A percentile compares a stretch with the other conserved stretches of the same genome.
Conservation (phyloP, 2,888 invertebrate species). For the Nyleta sp. region DNA sequence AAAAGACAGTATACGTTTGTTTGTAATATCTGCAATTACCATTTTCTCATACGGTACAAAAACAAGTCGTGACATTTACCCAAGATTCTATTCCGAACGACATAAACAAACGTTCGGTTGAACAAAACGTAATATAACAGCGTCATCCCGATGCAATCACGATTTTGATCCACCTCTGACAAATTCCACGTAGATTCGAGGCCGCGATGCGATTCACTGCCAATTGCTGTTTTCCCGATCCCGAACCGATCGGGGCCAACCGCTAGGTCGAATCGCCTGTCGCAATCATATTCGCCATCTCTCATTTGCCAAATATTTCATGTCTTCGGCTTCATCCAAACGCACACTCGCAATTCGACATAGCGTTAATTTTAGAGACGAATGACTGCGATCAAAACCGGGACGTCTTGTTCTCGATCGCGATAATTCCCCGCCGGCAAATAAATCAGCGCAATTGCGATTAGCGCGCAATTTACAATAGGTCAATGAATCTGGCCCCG, state of each 20-base stretch:
- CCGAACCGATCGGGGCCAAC: conserved; percentile 76
- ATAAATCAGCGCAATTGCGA: conserved; percentile 45
- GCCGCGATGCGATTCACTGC: conserved; percentile 59
- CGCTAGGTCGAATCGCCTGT: conserved; percentile 59
- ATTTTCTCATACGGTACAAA: too few relatives aligned
- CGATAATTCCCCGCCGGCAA: conserved; percentile 12
- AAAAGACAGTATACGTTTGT: too few relatives aligned
- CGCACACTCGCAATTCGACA: conserved; percentile 16
- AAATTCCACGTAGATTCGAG: neutral
- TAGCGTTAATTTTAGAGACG: conserved; percentile 60
- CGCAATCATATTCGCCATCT: conserved; percentile 67
- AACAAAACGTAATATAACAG: too few relatives aligned
- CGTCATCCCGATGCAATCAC: too few relatives aligned
- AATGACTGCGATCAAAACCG: conserved; percentile 32
- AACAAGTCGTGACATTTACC: too few relatives aligned
- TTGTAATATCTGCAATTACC: too few relatives aligned
- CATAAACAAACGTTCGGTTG: too few relatives aligned
- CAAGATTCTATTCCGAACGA: too few relatives aligned
- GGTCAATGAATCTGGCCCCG: conserved; percentile 14
- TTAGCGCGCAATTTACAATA: conserved; percentile 52
- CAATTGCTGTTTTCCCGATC: conserved; percentile 78
- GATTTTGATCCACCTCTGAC: too few relatives aligned
- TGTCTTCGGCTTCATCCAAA: conserved; percentile 31
- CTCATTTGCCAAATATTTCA: conserved; percentile 62
- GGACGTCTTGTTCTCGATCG: conserved; percentile 20